Percentiles rank a stretch among this genome's conserved stretches.
Conservation (phyloP, 2,888 invertebrate genomes). For the Cheilosia soror region DNA sequence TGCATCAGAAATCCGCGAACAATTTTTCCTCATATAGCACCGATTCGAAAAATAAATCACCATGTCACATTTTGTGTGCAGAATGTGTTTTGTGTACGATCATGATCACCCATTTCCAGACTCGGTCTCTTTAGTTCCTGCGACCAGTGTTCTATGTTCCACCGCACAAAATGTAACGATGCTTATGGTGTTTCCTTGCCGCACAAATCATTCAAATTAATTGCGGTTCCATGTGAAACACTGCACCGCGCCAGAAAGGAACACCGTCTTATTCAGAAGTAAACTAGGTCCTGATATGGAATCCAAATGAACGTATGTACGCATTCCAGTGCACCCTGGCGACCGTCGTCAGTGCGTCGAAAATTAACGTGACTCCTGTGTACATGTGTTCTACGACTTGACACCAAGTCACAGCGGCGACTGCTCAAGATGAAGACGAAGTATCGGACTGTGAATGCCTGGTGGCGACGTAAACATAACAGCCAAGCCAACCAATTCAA, state of each 20-base stretch:
- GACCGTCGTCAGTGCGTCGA: constrained; percentile 57
- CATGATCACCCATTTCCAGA: constrained; percentile 20
- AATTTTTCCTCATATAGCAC: constrained; percentile 58
- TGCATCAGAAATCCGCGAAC: not conserved
- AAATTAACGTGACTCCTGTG: constrained; percentile 71
- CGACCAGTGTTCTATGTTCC: constrained; percentile 29
- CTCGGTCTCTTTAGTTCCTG: constrained; percentile 10
- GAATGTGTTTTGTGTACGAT: not conserved
- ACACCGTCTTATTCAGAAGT: constrained; percentile 10
- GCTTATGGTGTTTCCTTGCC: constrained; percentile 44
- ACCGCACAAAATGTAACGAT: constrained; percentile 39
- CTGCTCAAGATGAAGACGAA: constrained; percentile 57
- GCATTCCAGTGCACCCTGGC: constrained; percentile 55
- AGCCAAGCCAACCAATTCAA: constrained; percentile 52
- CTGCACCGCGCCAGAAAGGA: constrained; percentile 14
- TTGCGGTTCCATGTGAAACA: constrained; percentile 58
- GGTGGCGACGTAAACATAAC: constrained; percentile 59
- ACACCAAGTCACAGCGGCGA: constrained; percentile 65
- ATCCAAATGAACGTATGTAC: constrained; percentile 12
- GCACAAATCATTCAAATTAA: constrained; percentile 74
- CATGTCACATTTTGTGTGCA: constrained; percentile 40
- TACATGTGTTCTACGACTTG: constrained; percentile 73
- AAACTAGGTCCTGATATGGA: constrained; percentile 50
- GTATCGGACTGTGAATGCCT: constrained; percentile 37
- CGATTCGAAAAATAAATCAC: constrained; percentile 45